Conservation (phyloP, 1,140 invertebrate genomes). For the Periplaneta americana region DNA sequence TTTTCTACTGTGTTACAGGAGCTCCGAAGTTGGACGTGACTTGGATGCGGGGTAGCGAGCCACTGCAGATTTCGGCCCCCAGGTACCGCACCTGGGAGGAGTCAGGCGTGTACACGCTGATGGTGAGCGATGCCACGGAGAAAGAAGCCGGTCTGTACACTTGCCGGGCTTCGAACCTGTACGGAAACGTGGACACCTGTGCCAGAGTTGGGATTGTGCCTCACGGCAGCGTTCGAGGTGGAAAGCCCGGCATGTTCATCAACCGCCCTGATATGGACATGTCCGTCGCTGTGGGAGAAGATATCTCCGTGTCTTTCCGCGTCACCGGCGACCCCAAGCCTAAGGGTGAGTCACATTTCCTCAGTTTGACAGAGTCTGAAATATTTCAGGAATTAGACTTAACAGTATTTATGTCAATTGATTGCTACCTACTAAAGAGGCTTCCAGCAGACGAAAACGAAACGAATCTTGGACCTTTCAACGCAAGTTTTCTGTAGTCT, state of each 20-base stretch:
- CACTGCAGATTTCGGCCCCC: slow-evolving; percentile 33
- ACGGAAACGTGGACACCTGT: slow-evolving; percentile 67
- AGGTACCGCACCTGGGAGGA: slow-evolving; percentile 61
- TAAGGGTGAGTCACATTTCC: slow-evolving; percentile 63
- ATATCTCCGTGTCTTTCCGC: slow-evolving; percentile 73
- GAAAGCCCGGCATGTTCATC: slow-evolving; percentile 70
- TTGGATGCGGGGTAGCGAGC: slow-evolving; percentile 60
- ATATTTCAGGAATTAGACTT: too few relatives aligned
- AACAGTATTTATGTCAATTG: too few relatives aligned
- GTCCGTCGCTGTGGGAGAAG: slow-evolving; percentile 66
- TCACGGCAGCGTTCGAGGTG: slow-evolving; percentile 49
- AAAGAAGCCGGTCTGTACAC: slow-evolving; percentile 86
- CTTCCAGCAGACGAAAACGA: too few relatives aligned
- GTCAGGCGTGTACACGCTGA: slow-evolving; percentile 79
- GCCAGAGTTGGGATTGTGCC: slow-evolving; percentile 46
- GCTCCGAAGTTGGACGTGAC: slow-evolving; percentile 53
- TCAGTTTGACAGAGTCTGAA: not conserved
- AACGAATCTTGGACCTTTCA: too few relatives aligned
- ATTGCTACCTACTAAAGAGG: too few relatives aligned
- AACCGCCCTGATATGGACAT: slow-evolving; percentile 70
- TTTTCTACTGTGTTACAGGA: slow-evolving; percentile 33
- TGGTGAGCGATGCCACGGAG: slow-evolving; percentile 67
- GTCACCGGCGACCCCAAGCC: slow-evolving; percentile 75
- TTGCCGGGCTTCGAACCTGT: slow-evolving; percentile 71
- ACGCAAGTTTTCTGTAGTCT: too few relatives aligned